Base-by-base conservation (phyloP, 2,888 invertebrate species). In the Nymphalis polychloros region DNA sequence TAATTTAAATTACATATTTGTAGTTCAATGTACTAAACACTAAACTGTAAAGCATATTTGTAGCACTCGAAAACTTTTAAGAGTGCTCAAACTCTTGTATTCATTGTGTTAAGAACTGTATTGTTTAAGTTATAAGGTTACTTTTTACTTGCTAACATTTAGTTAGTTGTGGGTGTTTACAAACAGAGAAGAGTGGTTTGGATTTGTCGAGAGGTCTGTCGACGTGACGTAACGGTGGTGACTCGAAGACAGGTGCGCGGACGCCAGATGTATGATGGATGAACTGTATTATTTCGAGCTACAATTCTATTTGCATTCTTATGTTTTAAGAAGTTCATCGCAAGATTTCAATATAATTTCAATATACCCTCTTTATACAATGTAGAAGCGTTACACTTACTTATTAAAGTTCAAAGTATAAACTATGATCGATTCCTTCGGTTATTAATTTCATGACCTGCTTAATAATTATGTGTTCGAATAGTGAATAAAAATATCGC, bases 11-110 rank as follows among this genome's bases (percentile, higher is more conserved):
- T 16, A 55, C 31, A 31, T 19, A 19, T 57, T 57, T 57, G 57
- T 57, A 57, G 57, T 57, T 57, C 57, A 57, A 41, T 19, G 57
- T 19, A 57, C 57, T 19, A 57, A 57, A 19, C n/a, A 35, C 41
- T 57, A 57, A 57, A 57, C 57, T 57, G 41, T 41, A 57, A 35
- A 57, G 27, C 41, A 19, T 57, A 57, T 57, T 57, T 57, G 57
- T 57, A 57, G 41, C 57, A 57, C 57, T 57, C 41, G 41, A 57
- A 57, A 27, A 57, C 35, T 41, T 41, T 53, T 4, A 27, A 57
- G 57, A 57, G 41, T 10, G 35, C 57, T 57, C 10, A 6, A 23
- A 31, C 8, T 5, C 13, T 0, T 13, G 13, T 17, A 10, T 8
- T n/a, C 8, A 31, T 55, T 31, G 17, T 31, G 16, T 52, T 23